A percentile compares a stretch with the other conserved stretches of the same genome.
phyloP scores from a whole-genome alignment of 23 tunicate species.

The Halocynthia roretzi region DNA sequence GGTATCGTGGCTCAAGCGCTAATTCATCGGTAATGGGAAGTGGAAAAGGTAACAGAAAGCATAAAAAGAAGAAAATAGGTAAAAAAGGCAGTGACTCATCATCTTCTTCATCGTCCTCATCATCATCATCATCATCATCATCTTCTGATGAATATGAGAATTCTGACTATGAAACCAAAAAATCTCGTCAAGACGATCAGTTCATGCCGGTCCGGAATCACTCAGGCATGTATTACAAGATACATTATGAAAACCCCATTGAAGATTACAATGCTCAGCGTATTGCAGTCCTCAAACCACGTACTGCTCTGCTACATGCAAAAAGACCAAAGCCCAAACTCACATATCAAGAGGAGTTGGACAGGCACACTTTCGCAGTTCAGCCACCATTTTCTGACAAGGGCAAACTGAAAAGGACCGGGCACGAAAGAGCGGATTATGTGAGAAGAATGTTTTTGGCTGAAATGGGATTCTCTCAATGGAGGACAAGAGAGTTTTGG shows the following conservation, averaged over 20 bases:
- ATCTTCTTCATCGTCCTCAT: conserved; percentile 4
- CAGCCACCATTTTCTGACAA: conserved; percentile 63
- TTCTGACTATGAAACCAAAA: conserved; percentile 6
- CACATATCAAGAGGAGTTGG: conserved; percentile 63
- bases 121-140: too few relatives aligned
- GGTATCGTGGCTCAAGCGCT: conserved; percentile 13
- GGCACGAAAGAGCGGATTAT: conserved; percentile 80
- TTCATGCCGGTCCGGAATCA: conserved; percentile 63
- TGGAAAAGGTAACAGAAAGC: too few relatives aligned
- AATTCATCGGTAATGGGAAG: neutral
- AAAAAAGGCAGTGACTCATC: neutral
- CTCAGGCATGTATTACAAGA: conserved; percentile 71
- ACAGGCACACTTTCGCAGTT: conserved; percentile 68
- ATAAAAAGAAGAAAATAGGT: neutral
- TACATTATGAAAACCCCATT: conserved; percentile 64
- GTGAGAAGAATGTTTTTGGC: conserved; percentile 85
- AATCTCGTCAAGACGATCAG: conserved; percentile 19
- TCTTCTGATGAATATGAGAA: neutral
- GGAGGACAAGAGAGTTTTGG: conserved; percentile 84
- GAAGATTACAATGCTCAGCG: conserved; percentile 59
- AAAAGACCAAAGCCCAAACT: conserved; percentile 28
- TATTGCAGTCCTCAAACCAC: conserved; percentile 46
- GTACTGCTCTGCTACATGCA: conserved; percentile 44
- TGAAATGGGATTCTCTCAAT: conserved; percentile 79
- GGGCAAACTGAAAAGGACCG: conserved; percentile 43